Evolutionary conservation across 2,797 vertebrate species (phyloP).

Genomic region (Podargus strigoides): DNA sequence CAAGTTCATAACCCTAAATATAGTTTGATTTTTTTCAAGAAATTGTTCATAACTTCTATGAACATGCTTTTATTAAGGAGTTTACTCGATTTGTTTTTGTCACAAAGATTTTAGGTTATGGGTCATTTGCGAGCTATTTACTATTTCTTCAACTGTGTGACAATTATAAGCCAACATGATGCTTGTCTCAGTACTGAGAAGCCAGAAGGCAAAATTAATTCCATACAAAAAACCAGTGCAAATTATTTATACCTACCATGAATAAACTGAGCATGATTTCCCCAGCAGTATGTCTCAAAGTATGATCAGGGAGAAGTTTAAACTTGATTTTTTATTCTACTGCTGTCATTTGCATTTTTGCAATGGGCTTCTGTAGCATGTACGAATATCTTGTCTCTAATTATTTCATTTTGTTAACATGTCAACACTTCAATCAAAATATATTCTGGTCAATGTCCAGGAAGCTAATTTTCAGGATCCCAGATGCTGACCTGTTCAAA

Average conservation of each 20-base stretch:
- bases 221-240: not conserved
- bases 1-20: not conserved
- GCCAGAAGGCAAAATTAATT: not conserved
- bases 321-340: not conserved
- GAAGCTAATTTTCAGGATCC: not conserved
- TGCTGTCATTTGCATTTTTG: not conserved
- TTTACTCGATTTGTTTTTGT: not conserved
- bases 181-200: not conserved
- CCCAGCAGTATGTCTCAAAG: not conserved
- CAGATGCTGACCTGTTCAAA: constrained; percentile 14
- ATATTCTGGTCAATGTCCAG: not conserved
- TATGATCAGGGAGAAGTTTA: not conserved
- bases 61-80: not conserved
- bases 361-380: not conserved
- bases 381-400: not conserved
- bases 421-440: not conserved
- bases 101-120: not conserved
- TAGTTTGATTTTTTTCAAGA: fast-evolving
- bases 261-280: not conserved
- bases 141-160: not conserved
- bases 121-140: not conserved
- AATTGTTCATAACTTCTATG: not conserved
- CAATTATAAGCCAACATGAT: not conserved
- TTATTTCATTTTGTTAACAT: not conserved
- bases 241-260: not conserved